phyloP scores from a whole-genome alignment of 35 echinoderm and acorn worm species.

The Apostichopus japonicus region DNA sequence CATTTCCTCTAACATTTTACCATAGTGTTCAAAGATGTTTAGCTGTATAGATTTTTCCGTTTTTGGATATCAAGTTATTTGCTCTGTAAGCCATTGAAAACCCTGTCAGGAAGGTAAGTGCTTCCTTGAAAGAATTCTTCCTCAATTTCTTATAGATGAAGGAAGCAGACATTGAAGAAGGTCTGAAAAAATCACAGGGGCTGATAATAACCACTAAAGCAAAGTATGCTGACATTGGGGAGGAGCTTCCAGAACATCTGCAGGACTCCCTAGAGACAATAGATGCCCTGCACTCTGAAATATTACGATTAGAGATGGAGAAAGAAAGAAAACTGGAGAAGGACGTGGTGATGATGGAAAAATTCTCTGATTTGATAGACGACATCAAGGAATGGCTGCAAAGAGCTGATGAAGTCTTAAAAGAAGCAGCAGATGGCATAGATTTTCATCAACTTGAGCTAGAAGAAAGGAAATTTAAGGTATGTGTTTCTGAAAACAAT shows the following conservation, averaged over 20 bases:
- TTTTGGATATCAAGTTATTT: too few relatives aligned
- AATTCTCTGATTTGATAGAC: conserved; percentile 52
- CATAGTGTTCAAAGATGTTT: too few relatives aligned
- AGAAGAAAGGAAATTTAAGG: conserved; percentile 19
- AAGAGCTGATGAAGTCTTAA: conserved; percentile 57
- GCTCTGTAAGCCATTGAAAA: too few relatives aligned
- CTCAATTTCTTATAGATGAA: background rate
- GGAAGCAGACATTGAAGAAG: conserved; percentile 67
- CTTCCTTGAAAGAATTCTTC: too few relatives aligned
- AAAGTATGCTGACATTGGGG: conserved; percentile 85
- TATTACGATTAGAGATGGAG: conserved; percentile 66
- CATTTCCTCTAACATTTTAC: too few relatives aligned
- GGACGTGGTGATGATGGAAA: conserved; percentile 66
- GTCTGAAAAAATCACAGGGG: conserved; percentile 78
- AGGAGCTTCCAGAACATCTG: conserved; percentile 71
- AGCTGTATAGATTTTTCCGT: too few relatives aligned
- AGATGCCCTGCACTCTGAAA: conserved; percentile 69
- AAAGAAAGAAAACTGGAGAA: conserved; percentile 64
- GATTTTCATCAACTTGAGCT: conserved; percentile 63
- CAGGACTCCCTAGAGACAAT: conserved; percentile 72
- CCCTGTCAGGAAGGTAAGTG: too few relatives aligned
- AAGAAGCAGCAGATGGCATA: conserved; percentile 67
- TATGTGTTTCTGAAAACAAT: background rate
- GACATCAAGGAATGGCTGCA: conserved; percentile 82
- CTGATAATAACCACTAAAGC: conserved; percentile 82